Evolutionary conservation across 2,888 invertebrate genomes (phyloP).

Genomic region (Andricus quercusramuli): DNA sequence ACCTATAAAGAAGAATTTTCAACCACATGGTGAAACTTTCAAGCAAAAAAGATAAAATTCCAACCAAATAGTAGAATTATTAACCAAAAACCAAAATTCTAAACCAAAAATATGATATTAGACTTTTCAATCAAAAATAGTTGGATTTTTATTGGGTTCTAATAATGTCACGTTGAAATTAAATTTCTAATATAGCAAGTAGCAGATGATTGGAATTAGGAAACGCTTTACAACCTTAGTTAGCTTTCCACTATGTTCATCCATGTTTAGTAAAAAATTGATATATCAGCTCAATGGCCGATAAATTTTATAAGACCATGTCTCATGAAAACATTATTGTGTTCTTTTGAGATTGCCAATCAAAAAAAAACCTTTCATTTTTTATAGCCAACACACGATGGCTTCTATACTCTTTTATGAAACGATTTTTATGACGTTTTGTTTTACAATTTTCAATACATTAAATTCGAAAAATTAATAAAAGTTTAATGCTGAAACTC

Average conservation of each 20-base stretch:
- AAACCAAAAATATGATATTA: neutral
- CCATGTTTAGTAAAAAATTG: neutral
- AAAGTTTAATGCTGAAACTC: neutral
- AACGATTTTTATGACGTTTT: neutral
- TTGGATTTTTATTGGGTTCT: too few relatives aligned
- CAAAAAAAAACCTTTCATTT: slow-evolving; percentile 11
- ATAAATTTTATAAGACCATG: neutral
- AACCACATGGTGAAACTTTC: too few relatives aligned
- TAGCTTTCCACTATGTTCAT: neutral
- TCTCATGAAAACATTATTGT: neutral
- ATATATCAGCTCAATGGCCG: too few relatives aligned
- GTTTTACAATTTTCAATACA: neutral
- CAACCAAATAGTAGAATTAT: too few relatives aligned
- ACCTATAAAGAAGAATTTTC: too few relatives aligned
- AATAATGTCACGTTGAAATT: too few relatives aligned
- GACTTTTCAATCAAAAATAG: too few relatives aligned
- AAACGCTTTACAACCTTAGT: too few relatives aligned
- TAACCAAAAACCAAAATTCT: too few relatives aligned
- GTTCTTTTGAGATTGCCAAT: neutral
- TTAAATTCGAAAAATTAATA: neutral
- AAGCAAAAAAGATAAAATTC: too few relatives aligned
- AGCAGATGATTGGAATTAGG: too few relatives aligned
- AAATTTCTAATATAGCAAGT: too few relatives aligned
- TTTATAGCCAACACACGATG: neutral
- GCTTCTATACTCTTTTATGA: neutral